Evolutionary conservation across 2,797 vertebrate genomes (phyloP), one percentile per base, ranked within the genome.

Genomic region (Chanos chanos): DNA sequence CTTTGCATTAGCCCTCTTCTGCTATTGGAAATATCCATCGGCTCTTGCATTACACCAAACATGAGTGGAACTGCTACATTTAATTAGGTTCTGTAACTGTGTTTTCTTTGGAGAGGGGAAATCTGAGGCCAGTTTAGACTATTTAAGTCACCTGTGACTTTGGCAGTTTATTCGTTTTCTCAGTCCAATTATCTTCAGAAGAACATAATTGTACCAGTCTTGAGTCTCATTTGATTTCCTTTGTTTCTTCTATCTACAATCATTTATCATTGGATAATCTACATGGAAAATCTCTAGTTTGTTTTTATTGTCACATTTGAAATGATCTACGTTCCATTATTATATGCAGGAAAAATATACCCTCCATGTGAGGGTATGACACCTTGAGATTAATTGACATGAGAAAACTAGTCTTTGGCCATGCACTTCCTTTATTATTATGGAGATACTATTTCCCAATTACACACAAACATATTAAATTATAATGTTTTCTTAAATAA

Each of bases 141-240:
- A 9, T 30, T 31, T 41, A 1, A 53, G 19, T 15, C 13, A n/a
- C n/a, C n/a, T 51, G 25, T 36, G 34, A 18, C 21, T 1, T 40
- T 12, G 49, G 31, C 30, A 7, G 15, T 9, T 43, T 9, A 49
- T 39, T 22, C 48, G 13, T 39, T 48, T 34, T 18, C 47, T 50
- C 37, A 30, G 45, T 69, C 19, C 6, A 28, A 9, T 48, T 33
- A n/a, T 31, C 2, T 4, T 13, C 30, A 57, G 28, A 15, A 48
- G 37, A 58, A 51, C 50, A 60, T 63, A 57, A 55, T 62, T 63
- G 66, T 48, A 48, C 58, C 25, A 63, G 45, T 60, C 60, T 58
- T 69, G 69, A 45, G 51, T 31, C 66, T 58, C 47, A 69, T 64
- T 58, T 64, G n/a, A n/a, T n/a, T n/a, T n/a, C n/a, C 15, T 15